phyloP scores from a whole-genome alignment of 2,797 vertebrate species.

The Leucoraja ocellata region DNA sequence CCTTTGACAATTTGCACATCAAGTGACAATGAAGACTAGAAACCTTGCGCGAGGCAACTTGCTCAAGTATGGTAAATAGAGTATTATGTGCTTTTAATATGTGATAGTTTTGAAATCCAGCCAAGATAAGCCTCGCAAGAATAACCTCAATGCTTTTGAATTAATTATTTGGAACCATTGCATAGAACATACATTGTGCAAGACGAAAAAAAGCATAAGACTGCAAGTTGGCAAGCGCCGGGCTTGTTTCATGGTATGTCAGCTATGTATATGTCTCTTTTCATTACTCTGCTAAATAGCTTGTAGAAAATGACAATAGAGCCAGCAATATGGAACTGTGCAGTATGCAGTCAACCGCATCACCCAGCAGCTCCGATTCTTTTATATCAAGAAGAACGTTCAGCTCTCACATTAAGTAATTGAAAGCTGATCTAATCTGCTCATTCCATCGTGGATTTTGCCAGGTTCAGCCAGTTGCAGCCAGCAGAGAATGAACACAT shows the following conservation, averaged over 20 bases:
- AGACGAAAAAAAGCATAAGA: not conserved
- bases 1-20: slow-evolving; percentile 12
- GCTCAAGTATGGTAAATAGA: slow-evolving; percentile 36
- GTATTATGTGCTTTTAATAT: slow-evolving; percentile 38
- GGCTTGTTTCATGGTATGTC: slow-evolving; percentile 18
- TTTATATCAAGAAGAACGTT: not conserved
- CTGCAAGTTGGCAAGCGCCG: not conserved
- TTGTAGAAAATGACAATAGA: slow-evolving; percentile 36
- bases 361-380: not conserved
- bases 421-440: slow-evolving; percentile 28
- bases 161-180: slow-evolving; percentile 33
- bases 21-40: slow-evolving; percentile 25
- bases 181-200: slow-evolving; percentile 34
- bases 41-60: not conserved
- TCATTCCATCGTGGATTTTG: not conserved
- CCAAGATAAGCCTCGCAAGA: slow-evolving; percentile 32
- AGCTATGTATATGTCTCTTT: slow-evolving; percentile 34
- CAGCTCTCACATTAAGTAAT: slow-evolving; percentile 24
- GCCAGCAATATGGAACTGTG: not conserved
- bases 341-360: not conserved
- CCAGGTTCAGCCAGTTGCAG: slow-evolving; percentile 13
- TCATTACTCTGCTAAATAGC: slow-evolving; percentile 27
- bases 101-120: slow-evolving; percentile 36
- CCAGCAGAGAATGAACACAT: not conserved
- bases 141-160: slow-evolving; percentile 33